Base-by-base conservation (phyloP, 2,113 vertebrate species). In the Anolis carolinensis region DNA sequence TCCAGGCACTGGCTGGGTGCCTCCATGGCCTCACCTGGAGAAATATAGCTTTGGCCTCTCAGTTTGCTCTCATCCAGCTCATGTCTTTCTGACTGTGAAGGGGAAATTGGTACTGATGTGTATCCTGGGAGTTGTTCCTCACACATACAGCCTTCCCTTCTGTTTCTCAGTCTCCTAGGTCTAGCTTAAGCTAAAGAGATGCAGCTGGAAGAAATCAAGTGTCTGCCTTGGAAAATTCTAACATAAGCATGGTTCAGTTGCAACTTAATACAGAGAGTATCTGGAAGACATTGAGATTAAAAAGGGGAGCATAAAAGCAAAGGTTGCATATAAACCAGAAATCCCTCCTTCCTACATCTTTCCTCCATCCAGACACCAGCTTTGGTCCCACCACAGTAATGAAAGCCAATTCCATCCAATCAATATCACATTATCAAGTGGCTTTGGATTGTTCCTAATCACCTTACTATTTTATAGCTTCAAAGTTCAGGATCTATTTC, bases 141-240 rank as follows among this genome's bases (percentile, higher is more conserved):
- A 90, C 79, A 52, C 62, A 67, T 44, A 67, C 36, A 79, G 1
- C 82, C 70, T 86, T 62, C 59, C 84, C 68, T 85, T 34, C 65
- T 89, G n/a, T 78, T 73, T 90, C 88, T 93, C 48, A 91, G 36
- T 48, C 14, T 85, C 1, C 20, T 84, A 50, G 92, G 93, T 92
- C 74, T 44, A 94, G 20, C n/a, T 89, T 83, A 89, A 90, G 92
- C 72, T 92, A 89, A 95, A 93, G 92, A 91, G 88, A 25, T 85
- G 94, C 90, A 96, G 90, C 86, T 94, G 93, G 86, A 95, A 91
- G 82, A 94, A 95, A 95, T 94, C 94, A 96, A 96, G 92, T 14
- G 18, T 32, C 87, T 93, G 39, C 92, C 90, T 91, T 89, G 82
- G 82, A 88, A 88, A 87, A 55, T 88, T 92, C 95, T 93, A 93